A percentile compares a stretch with the other conserved stretches of the same genome.
phyloP scores from a whole-genome alignment of 2,113 vertebrate species.

The Tragelaphus strepsiceros region DNA sequence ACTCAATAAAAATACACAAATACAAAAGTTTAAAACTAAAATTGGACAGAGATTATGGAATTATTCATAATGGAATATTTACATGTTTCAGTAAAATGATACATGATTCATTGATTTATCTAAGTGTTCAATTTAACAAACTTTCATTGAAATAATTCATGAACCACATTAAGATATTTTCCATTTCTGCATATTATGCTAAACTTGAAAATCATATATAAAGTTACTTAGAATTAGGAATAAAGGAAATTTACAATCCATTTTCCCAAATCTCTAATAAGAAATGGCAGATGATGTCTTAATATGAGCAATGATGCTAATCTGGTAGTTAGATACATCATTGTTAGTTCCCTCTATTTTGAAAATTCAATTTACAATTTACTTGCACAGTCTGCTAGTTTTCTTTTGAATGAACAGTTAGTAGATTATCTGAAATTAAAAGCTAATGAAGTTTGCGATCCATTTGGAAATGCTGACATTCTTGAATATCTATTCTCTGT shows the following conservation, averaged over 20 bases:
- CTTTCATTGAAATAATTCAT: background rate
- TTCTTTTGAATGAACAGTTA: slow-evolving; percentile 64
- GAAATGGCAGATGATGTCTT: background rate
- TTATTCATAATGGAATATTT: background rate
- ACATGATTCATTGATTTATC: background rate
- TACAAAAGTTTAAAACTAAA: background rate
- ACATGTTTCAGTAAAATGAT: background rate
- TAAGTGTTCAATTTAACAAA: background rate
- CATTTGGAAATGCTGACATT: slow-evolving; percentile 40
- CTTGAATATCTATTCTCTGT: background rate
- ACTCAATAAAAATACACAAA: background rate
- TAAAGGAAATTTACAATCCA: background rate
- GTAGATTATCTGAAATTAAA: slow-evolving; percentile 64
- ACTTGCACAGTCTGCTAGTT: slow-evolving; percentile 25
- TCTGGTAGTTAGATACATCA: slow-evolving; percentile 46
- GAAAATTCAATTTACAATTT: slow-evolving; percentile 59
- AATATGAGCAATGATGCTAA: slow-evolving; percentile 22
- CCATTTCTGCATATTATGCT: background rate
- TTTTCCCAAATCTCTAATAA: slow-evolving; percentile 27
- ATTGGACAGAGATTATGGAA: background rate
- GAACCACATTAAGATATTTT: background rate
- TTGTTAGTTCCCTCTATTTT: slow-evolving; percentile 9
- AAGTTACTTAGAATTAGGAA: background rate
- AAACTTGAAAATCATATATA: background rate
- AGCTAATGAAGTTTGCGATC: slow-evolving; percentile 56